A percentile compares a stretch with the other conserved stretches of the same genome.
Evolutionary conservation across 2,888 invertebrate genomes (phyloP).

Genomic region (Cyrtodaria siliqua): DNA sequence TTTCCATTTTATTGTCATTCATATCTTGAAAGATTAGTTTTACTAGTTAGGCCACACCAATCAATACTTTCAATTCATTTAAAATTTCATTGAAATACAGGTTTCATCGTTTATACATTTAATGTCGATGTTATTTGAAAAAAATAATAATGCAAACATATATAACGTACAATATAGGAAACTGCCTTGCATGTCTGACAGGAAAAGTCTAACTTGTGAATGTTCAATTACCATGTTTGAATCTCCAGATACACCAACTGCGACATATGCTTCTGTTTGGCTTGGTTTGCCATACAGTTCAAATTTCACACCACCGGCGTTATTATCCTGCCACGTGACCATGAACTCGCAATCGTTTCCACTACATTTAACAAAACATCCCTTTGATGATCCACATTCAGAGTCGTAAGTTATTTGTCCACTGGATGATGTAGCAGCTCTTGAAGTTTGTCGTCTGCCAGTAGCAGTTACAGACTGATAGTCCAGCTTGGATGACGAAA

Average conservation of each 20-base stretch:
- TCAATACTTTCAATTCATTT: too few species aligned
- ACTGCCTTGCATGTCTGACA: too few species aligned
- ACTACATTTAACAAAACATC: constrained; percentile 58
- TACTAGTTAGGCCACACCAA: too few species aligned
- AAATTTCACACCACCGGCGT: constrained; percentile 31
- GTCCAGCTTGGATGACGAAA: constrained; percentile 58
- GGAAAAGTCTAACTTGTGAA: too few species aligned
- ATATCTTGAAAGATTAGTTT: too few species aligned
- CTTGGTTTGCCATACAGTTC: constrained; percentile 51
- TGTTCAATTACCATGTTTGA: constrained; percentile 58
- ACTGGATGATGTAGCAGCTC: neutral
- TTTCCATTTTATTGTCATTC: too few species aligned
- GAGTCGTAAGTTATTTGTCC: constrained; percentile 42
- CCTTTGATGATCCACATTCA: constrained; percentile 56
- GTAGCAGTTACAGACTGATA: constrained; percentile 60
- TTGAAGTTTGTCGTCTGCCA: constrained; percentile 45
- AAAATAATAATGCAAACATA: too few species aligned
- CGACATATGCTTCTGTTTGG: constrained; percentile 38
- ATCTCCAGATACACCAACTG: constrained; percentile 59
- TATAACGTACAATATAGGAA: too few species aligned
- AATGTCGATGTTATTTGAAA: too few species aligned
- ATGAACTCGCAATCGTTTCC: constrained; percentile 45
- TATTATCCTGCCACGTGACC: constrained; percentile 60
- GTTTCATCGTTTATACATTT: too few species aligned
- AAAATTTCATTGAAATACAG: too few species aligned